phyloP scores from a whole-genome alignment of 37 sponge, comb jelly and placozoan species.

The Chondrosia reniformis region DNA sequence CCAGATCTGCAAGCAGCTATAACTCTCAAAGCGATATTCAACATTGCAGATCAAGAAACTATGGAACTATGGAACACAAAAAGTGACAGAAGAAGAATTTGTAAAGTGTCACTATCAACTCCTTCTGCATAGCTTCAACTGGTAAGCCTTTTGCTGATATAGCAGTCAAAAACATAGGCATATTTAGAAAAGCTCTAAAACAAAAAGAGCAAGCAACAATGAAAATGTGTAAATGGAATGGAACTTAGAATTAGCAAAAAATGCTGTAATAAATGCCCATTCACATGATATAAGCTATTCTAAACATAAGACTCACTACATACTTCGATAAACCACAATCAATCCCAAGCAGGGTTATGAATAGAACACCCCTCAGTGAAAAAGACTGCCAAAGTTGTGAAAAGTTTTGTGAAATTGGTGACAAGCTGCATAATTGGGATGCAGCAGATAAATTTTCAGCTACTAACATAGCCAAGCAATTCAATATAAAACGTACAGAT shows the following conservation, averaged over 20 bases:
- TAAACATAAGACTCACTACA: not conserved
- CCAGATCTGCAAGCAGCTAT: no score
- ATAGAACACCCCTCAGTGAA: not conserved
- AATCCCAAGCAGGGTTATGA: not conserved
- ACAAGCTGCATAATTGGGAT: not conserved
- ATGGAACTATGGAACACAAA: no score
- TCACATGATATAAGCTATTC: not conserved
- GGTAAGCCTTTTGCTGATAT: not conserved
- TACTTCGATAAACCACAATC: not conserved
- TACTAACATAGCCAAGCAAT: not conserved
- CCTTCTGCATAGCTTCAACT: not conserved
- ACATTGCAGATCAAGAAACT: no score
- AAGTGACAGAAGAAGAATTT: no score
- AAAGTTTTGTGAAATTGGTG: not conserved
- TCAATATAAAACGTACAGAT: not conserved
- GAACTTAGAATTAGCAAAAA: no score
- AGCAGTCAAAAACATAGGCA: not conserved
- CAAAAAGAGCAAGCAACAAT: not conserved
- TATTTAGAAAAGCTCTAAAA: not conserved
- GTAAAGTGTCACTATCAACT: no score
- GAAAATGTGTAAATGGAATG: no score
- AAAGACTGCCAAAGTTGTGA: not conserved
- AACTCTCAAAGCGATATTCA: no score
- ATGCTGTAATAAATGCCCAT: not conserved
- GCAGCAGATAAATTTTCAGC: not conserved